These are phyloP conservation scores for Chanos chanos DNA, from an alignment of 2,797 vertebrate species.

Conservation along the genomic window DNA sequence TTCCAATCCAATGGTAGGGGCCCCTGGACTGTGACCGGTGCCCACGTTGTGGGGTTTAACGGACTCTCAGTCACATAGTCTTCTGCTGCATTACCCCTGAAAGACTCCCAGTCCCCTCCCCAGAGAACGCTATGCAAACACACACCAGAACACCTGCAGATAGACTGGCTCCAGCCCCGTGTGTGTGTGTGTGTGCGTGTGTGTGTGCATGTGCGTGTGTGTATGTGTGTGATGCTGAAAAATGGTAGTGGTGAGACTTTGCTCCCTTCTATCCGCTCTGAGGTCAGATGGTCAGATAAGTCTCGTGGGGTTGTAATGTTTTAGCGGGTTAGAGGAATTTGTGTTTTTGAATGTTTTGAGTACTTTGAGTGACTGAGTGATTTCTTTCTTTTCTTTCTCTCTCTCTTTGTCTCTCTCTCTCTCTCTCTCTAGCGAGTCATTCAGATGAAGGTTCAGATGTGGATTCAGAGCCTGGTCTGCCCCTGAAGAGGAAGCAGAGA, in stretches of 20 bases:
- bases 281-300: no score
- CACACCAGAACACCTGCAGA: slow-evolving; percentile 68
- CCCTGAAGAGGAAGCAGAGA: slow-evolving; percentile 94
- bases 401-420: slow-evolving; percentile 3
- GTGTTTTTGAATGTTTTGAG: background rate
- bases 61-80: slow-evolving; percentile 44
- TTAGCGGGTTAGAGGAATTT: no score
- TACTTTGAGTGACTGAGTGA: slow-evolving; percentile 17
- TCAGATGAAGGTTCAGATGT: slow-evolving; percentile 97
- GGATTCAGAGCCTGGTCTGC: slow-evolving; percentile 94
- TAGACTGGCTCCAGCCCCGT: slow-evolving; percentile 26
- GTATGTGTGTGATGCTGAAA: background rate
- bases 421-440: slow-evolving; percentile 77
- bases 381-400: no score
- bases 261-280: no score
- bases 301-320: no score
- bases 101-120: slow-evolving; percentile 47
- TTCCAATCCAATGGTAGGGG: slow-evolving; percentile 47
- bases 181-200: background rate
- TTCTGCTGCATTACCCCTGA: slow-evolving; percentile 67
- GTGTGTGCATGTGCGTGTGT: background rate
- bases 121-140: slow-evolving; percentile 67
- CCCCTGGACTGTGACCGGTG: slow-evolving; percentile 59
- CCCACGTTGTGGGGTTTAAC: slow-evolving; percentile 29
- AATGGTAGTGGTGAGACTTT: background rate